Conservation (phyloP, 2,113 vertebrate genomes). For the Zosterops hypoxanthus region DNA sequence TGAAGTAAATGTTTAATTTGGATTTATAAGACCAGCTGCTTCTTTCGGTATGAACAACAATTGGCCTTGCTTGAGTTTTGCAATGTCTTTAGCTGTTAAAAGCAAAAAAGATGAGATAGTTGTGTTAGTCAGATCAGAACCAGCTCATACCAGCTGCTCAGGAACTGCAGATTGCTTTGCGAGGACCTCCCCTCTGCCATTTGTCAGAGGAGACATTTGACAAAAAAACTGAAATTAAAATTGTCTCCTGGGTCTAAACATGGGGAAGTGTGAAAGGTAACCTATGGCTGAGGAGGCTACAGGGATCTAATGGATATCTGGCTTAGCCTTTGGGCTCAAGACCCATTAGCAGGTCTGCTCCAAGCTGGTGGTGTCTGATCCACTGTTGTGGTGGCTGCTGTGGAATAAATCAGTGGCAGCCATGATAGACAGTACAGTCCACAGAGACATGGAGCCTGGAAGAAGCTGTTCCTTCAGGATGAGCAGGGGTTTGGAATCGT, state of each 20-base stretch:
- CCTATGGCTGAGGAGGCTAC: rapidly evolving
- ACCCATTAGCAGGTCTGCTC: neutral
- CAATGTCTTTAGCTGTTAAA: neutral
- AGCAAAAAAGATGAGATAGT: neutral
- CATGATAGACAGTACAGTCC: neutral
- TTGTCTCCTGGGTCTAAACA: neutral
- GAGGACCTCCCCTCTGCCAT: neutral
- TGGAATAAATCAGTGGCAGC: neutral
- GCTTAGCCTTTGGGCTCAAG: neutral
- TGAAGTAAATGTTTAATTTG: neutral
- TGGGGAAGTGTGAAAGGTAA: neutral
- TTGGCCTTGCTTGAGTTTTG: neutral
- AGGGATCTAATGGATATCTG: neutral
- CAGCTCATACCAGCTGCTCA: neutral
- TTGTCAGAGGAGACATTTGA: neutral
- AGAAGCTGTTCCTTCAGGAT: neutral
- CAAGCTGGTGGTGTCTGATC: neutral
- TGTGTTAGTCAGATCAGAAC: neutral
- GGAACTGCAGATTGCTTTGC: neutral
- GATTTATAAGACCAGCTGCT: neutral
- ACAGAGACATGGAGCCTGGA: neutral
- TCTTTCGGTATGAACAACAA: neutral
- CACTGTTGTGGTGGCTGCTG: neutral
- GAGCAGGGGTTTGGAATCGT: rapidly evolving
- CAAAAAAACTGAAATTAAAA: neutral